phyloP scores from a whole-genome alignment of 2,113 vertebrate species.

The Stegostoma tigrinum region DNA sequence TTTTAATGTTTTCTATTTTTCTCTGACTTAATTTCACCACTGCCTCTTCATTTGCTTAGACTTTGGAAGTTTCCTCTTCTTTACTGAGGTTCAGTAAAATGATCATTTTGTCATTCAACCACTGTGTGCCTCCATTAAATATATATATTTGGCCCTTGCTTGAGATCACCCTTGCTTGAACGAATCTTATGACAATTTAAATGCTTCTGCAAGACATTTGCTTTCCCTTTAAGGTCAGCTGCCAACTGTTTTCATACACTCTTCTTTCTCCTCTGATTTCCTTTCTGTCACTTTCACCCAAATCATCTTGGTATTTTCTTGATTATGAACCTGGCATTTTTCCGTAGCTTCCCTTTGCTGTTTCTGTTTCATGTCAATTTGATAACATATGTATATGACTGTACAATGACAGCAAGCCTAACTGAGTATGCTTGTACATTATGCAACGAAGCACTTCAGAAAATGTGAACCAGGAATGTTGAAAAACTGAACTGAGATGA shows the following conservation, averaged over 20 bases:
- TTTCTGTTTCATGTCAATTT: background rate
- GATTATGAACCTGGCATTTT: background rate
- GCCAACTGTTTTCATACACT: background rate
- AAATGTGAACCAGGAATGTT: background rate
- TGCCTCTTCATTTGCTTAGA: background rate
- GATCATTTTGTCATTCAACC: background rate
- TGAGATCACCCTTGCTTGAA: background rate
- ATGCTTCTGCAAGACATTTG: background rate
- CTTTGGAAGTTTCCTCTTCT: background rate
- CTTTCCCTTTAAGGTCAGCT: background rate
- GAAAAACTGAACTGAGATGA: background rate
- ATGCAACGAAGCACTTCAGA: background rate
- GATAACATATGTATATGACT: background rate
- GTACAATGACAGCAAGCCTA: background rate
- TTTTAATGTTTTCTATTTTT: background rate
- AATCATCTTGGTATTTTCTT: background rate
- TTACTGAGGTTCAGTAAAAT: background rate
- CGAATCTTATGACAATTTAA: background rate
- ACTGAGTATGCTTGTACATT: background rate
- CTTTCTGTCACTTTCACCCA: background rate
- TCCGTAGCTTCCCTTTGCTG: background rate
- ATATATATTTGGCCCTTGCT: background rate
- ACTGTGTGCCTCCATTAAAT: background rate
- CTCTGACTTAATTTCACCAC: background rate
- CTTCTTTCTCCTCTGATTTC: background rate